These are phyloP conservation scores for western clawed frog (Xenopus tropicalis) DNA, from an alignment of 2,113 vertebrate species.

Conservation along the genomic window DNA sequence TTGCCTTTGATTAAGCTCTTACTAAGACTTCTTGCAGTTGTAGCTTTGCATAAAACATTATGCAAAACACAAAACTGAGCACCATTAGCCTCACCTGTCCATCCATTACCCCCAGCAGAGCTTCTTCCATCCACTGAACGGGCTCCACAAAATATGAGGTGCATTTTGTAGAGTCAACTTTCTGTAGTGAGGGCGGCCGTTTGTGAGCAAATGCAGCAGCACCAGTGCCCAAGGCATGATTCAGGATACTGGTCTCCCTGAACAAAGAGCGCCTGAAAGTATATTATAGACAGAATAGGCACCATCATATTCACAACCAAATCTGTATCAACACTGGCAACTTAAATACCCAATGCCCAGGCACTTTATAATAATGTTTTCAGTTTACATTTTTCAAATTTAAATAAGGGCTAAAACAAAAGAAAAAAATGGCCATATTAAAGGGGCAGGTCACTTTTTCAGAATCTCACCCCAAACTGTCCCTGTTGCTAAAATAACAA, in stretches of 20 bases:
- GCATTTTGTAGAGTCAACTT: slow-evolving; percentile 59
- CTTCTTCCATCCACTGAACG: slow-evolving; percentile 89
- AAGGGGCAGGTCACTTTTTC: too few relatives aligned
- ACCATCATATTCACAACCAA: background rate
- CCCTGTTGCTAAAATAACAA: too few relatives aligned
- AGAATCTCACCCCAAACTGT: too few relatives aligned
- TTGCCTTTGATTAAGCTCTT: too few relatives aligned
- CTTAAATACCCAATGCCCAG: too few relatives aligned
- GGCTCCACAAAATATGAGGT: slow-evolving; percentile 92
- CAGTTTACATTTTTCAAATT: too few relatives aligned
- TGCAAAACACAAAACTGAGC: too few relatives aligned
- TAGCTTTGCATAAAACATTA: too few relatives aligned
- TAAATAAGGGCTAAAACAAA: too few relatives aligned
- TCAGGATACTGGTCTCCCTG: slow-evolving; percentile 79
- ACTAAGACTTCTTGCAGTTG: too few relatives aligned
- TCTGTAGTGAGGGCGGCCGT: slow-evolving; percentile 52
- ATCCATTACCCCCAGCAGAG: slow-evolving; percentile 82
- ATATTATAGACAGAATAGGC: background rate
- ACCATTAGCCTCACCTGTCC: slow-evolving; percentile 75
- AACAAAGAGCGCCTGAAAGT: slow-evolving; percentile 77
- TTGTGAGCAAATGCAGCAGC: slow-evolving; percentile 78
- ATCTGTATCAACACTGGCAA: background rate
- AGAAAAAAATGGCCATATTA: too few relatives aligned
- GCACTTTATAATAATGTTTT: too few relatives aligned
- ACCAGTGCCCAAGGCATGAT: slow-evolving; percentile 74